Evolutionary conservation across 2,113 vertebrate genomes (phyloP).

Genomic region (Corythornis vintsioides): DNA sequence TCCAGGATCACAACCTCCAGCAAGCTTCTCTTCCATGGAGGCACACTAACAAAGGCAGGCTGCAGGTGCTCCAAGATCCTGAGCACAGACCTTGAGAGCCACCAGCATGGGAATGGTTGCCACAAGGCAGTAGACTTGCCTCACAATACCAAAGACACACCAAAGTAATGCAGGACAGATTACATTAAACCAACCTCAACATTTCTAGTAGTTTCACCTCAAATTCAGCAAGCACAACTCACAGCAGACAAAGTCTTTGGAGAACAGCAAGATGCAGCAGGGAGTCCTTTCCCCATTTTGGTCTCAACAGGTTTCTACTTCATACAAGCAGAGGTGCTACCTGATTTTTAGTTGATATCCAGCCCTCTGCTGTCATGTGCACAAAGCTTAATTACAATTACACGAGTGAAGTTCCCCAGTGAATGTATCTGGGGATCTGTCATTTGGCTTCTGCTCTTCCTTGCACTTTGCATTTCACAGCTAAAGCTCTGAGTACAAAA

Average conservation of each 20-base stretch:
- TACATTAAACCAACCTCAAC: background rate
- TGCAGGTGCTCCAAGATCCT: background rate
- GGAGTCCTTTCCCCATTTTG: background rate
- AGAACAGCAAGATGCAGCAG: background rate
- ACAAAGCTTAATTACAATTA: background rate
- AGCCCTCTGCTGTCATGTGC: background rate
- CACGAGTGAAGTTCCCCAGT: background rate
- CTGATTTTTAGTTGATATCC: background rate
- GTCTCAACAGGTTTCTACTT: background rate
- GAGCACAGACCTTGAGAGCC: background rate
- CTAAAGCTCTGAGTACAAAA: slow-evolving; percentile 24
- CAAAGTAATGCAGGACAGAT: background rate
- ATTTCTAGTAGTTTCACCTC: background rate
- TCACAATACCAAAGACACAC: background rate
- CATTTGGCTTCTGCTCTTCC: background rate
- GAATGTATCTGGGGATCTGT: background rate
- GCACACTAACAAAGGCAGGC: background rate
- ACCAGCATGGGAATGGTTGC: accelerated
- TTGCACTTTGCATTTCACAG: background rate
- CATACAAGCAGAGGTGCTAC: background rate
- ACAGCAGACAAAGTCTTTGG: background rate
- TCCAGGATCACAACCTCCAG: background rate
- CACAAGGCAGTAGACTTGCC: background rate
- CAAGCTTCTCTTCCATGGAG: background rate
- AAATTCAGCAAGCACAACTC: background rate